phyloP scores from a whole-genome alignment of 2,888 invertebrate species.

The Ectemnius continuus region DNA sequence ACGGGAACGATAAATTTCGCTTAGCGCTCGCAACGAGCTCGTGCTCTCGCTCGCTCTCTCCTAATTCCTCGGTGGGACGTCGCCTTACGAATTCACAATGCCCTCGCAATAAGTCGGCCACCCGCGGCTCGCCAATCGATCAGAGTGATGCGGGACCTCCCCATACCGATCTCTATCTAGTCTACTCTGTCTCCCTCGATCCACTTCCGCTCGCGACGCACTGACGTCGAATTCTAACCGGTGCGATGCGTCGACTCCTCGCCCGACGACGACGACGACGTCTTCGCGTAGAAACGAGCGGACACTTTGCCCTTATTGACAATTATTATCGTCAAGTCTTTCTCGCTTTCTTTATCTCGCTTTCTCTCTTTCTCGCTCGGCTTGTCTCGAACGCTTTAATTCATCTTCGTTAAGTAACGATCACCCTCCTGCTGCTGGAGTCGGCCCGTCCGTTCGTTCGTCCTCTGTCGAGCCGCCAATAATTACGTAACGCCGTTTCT shows the following conservation, averaged over 20 bases:
- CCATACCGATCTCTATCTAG: background rate
- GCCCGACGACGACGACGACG: background rate
- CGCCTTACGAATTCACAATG: conserved; percentile 54
- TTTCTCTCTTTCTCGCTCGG: background rate
- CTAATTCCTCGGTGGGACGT: conserved; percentile 58
- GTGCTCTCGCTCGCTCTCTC: conserved; percentile 27
- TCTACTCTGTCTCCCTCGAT: too few relatives aligned
- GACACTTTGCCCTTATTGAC: conserved; percentile 12
- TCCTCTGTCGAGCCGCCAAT: background rate
- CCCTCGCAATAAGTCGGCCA: conserved; percentile 66
- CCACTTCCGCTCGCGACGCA: too few relatives aligned
- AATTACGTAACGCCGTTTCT: conserved; percentile 8
- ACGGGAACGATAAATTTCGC: conserved; percentile 56
- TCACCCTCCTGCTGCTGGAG: conserved; percentile 9
- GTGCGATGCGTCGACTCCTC: background rate
- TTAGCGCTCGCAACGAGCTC: conserved; percentile 43
- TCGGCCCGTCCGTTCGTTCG: background rate
- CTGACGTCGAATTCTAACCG: too few relatives aligned
- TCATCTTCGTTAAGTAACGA: conserved; percentile 14
- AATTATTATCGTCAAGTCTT: conserved; percentile 12
- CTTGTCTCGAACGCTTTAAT: conserved; percentile 7
- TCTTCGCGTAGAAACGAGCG: conserved; percentile 1
- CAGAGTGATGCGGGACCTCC: conserved; percentile 30
- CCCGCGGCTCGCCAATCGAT: conserved; percentile 54
- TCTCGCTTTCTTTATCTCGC: background rate